Evolutionary conservation across 2,888 invertebrate species (phyloP).

Genomic region (Malacosoma neustria): DNA sequence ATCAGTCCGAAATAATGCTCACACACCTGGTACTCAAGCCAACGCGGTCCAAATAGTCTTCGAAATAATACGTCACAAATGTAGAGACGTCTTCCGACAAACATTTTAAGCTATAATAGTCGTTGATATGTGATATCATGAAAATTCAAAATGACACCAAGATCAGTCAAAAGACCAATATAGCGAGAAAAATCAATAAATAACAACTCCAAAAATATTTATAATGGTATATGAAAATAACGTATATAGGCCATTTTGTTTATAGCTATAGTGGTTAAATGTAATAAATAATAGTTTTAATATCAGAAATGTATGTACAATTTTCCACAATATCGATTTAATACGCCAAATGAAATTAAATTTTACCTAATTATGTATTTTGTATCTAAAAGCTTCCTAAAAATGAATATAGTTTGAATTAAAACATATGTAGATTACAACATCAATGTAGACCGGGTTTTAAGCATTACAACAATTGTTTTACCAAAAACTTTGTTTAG

Average conservation of each 20-base stretch:
- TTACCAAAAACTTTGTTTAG: too few species aligned
- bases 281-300: too few species aligned
- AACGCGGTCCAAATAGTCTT: too few species aligned
- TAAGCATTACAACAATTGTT: too few species aligned
- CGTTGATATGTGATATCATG: too few species aligned
- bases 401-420: slow-evolving; percentile 32
- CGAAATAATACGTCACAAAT: too few species aligned
- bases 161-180: background rate
- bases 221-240: background rate
- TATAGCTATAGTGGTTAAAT: too few species aligned
- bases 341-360: slow-evolving; percentile 19
- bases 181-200: background rate
- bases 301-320: slow-evolving; percentile 33
- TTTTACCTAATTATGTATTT: slow-evolving; percentile 13
- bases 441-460: slow-evolving; percentile 35
- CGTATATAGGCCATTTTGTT: background rate
- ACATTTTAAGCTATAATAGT: too few species aligned
- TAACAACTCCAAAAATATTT: background rate
- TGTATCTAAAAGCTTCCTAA: slow-evolving; percentile 46
- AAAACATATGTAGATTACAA: slow-evolving; percentile 46
- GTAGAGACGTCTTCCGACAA: too few species aligned
- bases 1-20: too few species aligned
- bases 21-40: too few species aligned
- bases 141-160: too few species aligned
- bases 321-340: slow-evolving; percentile 25